Evolutionary conservation across 2,797 vertebrate species (phyloP), one percentile per base, ranked within the genome.

Genomic region (Sternarchorhynchus goeldii): DNA sequence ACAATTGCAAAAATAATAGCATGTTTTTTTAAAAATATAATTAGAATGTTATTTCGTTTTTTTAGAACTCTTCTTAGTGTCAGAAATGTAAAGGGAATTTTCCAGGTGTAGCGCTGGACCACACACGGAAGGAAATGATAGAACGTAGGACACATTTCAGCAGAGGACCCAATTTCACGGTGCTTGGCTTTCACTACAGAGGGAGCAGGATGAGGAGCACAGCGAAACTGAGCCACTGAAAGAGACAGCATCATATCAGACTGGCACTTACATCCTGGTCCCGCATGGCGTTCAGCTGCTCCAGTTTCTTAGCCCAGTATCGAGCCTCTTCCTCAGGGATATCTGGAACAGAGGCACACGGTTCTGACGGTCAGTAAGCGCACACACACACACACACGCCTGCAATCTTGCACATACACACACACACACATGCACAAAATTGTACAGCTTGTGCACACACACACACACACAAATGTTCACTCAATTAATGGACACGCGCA

Each of bases 261-360:
- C 32, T 41, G 55, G 21, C 29, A 74, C 90, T 91, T 75, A 95
- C 93, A 82, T 95, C 94, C 81, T 95, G 94, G 85, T 94, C 94
- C 21, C 93, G 63, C 94, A 95, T 92, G 0, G 94, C 92, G 0
- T 95, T 95, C 45, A 95, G 90, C 86, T 95, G 94, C 82, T 95
- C 94, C 76, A 95, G 88, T 80, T 95, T 95, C 83, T 95, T 95
- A 18, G 94, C 94, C 94, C 94, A 95, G 31, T 95, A 95, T 14
- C 93, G 93, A 2, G 94, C 94, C 82, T 95, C 94, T 74, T 95
- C 94, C 78, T 95, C 94, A 0, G 94, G 94, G 53, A 95, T 94
- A 82, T 95, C 94, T 95, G 85, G 0, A 21, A n/a, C 6, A 70
- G 29, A 71, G 12, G 71, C 20, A 65, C n/a, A 29, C 21, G 0